Evolutionary conservation across 1,140 invertebrate genomes (phyloP).

Genomic region (Lordiphosa clarofinis): DNA sequence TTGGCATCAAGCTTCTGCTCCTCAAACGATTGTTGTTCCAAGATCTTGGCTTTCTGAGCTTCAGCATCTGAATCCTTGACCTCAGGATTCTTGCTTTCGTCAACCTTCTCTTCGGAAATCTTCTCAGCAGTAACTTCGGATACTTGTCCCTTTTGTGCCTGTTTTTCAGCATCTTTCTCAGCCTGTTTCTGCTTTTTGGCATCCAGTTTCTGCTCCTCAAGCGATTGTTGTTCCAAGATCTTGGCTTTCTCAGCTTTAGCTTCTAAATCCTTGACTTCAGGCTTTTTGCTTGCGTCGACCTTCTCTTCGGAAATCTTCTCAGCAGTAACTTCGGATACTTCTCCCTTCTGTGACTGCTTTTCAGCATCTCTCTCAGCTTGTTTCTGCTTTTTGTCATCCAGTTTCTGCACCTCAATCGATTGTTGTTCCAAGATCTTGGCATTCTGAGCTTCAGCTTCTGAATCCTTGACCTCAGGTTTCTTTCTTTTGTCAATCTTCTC

Average conservation of each 20-base stretch:
- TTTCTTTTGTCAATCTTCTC: conserved; percentile 8
- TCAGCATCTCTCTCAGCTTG: too few relatives aligned
- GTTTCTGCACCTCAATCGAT: too few relatives aligned
- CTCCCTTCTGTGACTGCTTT: too few relatives aligned
- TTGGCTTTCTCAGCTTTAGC: too few relatives aligned
- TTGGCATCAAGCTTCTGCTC: too few relatives aligned
- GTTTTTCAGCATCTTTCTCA: conserved; percentile 1
- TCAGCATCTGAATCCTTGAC: conserved; percentile 16
- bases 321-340: too few relatives aligned
- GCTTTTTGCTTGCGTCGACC: too few relatives aligned
- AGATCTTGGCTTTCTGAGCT: conserved; percentile 27
- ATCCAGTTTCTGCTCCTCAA: neutral
- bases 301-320: too few relatives aligned
- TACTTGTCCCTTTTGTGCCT: conserved; percentile 28
- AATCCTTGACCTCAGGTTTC: conserved; percentile 8
- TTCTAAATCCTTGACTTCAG: too few relatives aligned
- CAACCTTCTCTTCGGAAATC: conserved; percentile 13
- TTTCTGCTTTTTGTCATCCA: too few relatives aligned
- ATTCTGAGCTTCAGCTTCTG: conserved; percentile 32
- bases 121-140: conserved; percentile 23
- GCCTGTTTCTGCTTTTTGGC: neutral
- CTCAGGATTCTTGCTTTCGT: conserved; percentile 4
- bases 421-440: conserved; percentile 1
- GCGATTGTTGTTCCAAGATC: neutral
- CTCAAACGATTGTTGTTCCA: too few relatives aligned